Evolutionary conservation across 1,140 invertebrate genomes (phyloP).

Genomic region (Calosoma granatense): DNA sequence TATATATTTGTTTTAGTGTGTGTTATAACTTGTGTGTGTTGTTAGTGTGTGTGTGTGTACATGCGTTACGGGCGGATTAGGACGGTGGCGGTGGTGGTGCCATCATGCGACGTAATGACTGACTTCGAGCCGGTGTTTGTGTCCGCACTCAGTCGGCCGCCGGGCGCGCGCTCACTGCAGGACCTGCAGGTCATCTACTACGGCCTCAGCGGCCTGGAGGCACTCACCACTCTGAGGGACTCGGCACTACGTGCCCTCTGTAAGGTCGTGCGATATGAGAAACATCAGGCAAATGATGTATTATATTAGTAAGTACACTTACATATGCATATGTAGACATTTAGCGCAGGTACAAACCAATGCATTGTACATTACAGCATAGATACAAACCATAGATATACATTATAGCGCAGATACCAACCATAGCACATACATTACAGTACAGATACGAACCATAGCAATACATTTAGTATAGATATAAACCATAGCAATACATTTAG

Average conservation of each 20-base stretch:
- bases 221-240: constrained; percentile 58
- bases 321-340: constrained; percentile 19
- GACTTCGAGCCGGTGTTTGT: constrained; percentile 54
- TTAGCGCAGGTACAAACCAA: no score
- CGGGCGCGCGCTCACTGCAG: constrained; percentile 51
- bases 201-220: constrained; percentile 62
- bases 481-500: no score
- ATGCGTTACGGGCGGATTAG: not conserved
- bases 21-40: not conserved
- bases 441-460: no score
- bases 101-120: constrained; percentile 31
- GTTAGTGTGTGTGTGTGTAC: no score
- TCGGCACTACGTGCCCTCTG: constrained; percentile 58
- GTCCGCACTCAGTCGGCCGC: constrained; percentile 48
- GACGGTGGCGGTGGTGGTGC: constrained; percentile 19
- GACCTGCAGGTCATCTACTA: constrained; percentile 69
- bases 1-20: no score
- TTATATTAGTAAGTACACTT: constrained; percentile 62
- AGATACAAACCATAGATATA: no score
- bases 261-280: constrained; percentile 61
- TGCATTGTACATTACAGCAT: no score
- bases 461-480: no score
- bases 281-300: constrained; percentile 67
- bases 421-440: no score
- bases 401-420: no score